These are phyloP conservation scores for Cephus pulcher DNA, from an alignment of 2,888 invertebrate genomes.

Conservation along the genomic window DNA sequence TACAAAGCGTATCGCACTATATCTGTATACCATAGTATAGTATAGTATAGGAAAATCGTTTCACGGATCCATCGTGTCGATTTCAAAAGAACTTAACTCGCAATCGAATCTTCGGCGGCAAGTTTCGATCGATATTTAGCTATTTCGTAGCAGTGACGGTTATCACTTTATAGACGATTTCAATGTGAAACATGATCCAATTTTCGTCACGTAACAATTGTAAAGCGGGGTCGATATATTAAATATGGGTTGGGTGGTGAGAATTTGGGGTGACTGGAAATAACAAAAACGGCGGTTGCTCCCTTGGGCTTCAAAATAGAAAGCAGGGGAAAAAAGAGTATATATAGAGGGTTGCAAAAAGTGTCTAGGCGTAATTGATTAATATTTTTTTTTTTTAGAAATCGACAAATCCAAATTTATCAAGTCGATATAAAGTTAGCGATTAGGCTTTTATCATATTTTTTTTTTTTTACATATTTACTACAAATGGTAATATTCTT, in stretches of 20 bases:
- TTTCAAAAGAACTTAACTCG: not conserved
- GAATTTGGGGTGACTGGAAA: not conserved
- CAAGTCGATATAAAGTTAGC: not conserved
- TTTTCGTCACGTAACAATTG: not conserved
- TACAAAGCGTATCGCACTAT: not conserved
- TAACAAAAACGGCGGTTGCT: not conserved
- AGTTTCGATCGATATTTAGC: not conserved
- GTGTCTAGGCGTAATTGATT: not conserved
- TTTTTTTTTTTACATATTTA: not conserved
- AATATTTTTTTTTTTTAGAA: not conserved
- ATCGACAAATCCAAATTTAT: not conserved
- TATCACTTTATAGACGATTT: not conserved
- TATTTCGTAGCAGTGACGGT: not conserved
- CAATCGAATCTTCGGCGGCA: not conserved
- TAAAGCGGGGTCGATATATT: not conserved
- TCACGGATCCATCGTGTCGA: not conserved
- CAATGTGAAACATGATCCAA: not conserved
- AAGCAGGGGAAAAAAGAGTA: not conserved
- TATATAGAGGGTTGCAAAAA: not conserved
- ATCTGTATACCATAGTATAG: not conserved
- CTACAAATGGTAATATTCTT: not conserved
- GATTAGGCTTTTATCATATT: not conserved
- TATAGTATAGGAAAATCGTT: not conserved
- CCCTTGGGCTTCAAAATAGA: not conserved
- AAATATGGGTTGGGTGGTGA: not conserved